Evolutionary conservation across 2,888 invertebrate genomes (phyloP).

Genomic region (Agrochola lota): DNA sequence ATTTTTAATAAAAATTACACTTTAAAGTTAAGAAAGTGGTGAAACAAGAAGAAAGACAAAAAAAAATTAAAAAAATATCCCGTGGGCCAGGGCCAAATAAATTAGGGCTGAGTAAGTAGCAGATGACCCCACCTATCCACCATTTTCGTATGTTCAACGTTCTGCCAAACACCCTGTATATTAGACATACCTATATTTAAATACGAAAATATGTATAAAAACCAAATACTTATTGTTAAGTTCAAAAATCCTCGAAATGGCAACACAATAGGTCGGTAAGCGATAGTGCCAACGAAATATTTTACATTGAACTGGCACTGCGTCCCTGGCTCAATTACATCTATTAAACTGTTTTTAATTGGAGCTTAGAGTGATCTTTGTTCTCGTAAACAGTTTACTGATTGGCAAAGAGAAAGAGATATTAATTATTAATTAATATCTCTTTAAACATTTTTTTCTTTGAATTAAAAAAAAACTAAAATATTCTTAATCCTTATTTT

Average conservation of each 20-base stretch:
- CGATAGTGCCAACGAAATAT: not conserved
- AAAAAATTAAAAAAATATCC: no score
- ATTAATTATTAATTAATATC: not conserved
- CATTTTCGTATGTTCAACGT: no score
- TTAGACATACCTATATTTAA: not conserved
- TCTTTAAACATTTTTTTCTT: not conserved
- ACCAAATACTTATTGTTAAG: not conserved
- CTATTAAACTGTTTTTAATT: not conserved
- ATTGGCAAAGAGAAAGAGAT: constrained; percentile 1
- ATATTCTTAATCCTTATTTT: not conserved
- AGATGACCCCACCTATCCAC: no score
- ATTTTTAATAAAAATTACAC: no score
- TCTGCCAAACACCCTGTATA: no score
- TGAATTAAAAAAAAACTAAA: no score
- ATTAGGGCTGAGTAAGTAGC: no score
- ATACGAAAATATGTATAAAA: not conserved
- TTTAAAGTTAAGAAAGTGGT: no score
- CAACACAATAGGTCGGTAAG: not conserved
- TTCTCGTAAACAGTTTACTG: not conserved
- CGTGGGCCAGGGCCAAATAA: no score
- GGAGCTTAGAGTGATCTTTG: not conserved
- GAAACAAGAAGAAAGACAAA: no score
- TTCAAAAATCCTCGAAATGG: not conserved
- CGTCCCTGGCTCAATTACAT: not conserved
- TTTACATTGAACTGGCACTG: not conserved